Evolutionary conservation across 1,140 invertebrate genomes (phyloP).

Genomic region (Octopus sinensis): DNA sequence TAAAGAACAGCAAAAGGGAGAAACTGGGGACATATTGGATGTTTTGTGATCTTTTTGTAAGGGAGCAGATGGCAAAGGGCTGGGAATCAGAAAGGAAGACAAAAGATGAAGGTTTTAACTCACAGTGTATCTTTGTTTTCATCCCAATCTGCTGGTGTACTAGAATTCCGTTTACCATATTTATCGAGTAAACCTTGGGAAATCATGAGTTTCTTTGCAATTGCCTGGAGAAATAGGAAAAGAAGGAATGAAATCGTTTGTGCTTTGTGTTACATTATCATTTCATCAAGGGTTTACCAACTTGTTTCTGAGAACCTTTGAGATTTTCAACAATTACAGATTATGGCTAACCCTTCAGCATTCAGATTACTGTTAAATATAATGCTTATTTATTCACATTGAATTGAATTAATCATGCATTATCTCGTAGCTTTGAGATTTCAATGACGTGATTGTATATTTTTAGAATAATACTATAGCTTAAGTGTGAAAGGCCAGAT

Average conservation of each 20-base stretch:
- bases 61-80: no score
- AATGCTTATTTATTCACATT: background rate
- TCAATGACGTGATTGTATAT: no score
- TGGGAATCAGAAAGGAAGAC: no score
- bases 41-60: no score
- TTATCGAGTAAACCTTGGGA: constrained; percentile 90
- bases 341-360: background rate
- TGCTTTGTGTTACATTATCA: background rate
- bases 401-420: background rate
- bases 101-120: no score
- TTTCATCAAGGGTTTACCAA: background rate
- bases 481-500: no score
- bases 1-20: no score
- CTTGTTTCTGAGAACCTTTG: background rate
- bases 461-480: no score
- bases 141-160: constrained; percentile 87
- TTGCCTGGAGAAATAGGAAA: constrained; percentile 63
- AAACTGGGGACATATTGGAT: no score
- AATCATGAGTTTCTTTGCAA: constrained; percentile 87
- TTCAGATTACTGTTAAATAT: background rate
- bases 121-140: background rate
- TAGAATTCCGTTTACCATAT: constrained; percentile 95
- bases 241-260: constrained; percentile 12
- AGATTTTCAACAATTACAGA: background rate
- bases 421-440: no score